Evolutionary conservation across 2,888 invertebrate species (phyloP).

Genomic region (Emmelina monodactyla): DNA sequence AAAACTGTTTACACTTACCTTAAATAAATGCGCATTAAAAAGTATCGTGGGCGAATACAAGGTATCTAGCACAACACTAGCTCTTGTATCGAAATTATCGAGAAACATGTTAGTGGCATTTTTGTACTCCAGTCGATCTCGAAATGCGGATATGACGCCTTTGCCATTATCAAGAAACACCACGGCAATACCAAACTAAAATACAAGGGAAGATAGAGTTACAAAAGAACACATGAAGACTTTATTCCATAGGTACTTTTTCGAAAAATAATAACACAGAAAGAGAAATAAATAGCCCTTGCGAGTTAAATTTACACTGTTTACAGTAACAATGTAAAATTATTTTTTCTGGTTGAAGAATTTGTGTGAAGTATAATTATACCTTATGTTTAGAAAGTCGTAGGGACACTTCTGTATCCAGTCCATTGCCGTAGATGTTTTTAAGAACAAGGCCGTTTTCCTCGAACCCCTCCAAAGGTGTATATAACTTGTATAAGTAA

Average conservation of each 20-base stretch:
- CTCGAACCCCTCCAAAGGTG: conserved; percentile 79
- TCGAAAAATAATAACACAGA: no score
- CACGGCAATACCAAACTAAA: conserved; percentile 50
- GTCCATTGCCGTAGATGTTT: conserved; percentile 68
- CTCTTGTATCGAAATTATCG: conserved; percentile 54
- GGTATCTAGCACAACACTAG: conserved; percentile 42
- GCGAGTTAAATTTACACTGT: no score
- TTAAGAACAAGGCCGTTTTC: conserved; percentile 80
- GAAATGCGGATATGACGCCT: conserved; percentile 43
- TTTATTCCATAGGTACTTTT: no score
- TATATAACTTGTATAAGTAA: conserved; percentile 78
- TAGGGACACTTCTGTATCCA: conserved; percentile 75
- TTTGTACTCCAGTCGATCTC: conserved; percentile 26
- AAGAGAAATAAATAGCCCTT: no score
- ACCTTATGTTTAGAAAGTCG: conserved; percentile 74
- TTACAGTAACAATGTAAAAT: no score
- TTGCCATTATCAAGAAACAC: conserved; percentile 46
- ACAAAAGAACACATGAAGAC: no score
- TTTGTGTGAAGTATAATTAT: no score
- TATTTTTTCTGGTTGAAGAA: no score
- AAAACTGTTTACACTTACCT: conserved; percentile 26
- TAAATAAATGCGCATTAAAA: conserved; percentile 47
- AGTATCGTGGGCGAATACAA: conserved; percentile 54
- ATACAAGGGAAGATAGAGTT: no score
- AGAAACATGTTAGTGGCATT: conserved; percentile 30